phyloP scores from a whole-genome alignment of 2,797 vertebrate species.

The Paguma larvata region DNA sequence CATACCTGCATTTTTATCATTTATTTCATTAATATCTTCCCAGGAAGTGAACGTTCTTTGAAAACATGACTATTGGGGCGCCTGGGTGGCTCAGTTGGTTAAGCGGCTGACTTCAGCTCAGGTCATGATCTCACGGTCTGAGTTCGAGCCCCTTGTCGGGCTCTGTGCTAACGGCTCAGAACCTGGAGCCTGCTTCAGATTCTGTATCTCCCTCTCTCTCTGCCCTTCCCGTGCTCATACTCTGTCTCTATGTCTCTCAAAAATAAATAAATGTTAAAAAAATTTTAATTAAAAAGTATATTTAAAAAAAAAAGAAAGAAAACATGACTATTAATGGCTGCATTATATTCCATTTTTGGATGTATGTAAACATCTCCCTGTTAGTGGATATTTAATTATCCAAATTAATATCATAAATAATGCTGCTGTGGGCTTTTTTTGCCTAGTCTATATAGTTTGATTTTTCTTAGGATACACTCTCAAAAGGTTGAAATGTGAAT shows the following conservation, averaged over 20 bases:
- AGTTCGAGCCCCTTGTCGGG: too few relatives aligned
- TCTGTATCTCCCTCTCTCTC: too few relatives aligned
- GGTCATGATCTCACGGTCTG: too few relatives aligned
- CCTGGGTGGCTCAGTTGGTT: too few relatives aligned
- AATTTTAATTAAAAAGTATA: too few relatives aligned
- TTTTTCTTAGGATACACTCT: background rate
- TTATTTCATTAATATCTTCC: background rate
- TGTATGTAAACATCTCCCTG: background rate
- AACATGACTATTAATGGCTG: background rate
- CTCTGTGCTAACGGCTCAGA: too few relatives aligned
- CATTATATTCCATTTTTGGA: background rate
- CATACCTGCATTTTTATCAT: background rate
- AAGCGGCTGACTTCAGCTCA: too few relatives aligned
- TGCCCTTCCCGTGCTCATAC: too few relatives aligned
- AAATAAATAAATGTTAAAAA: too few relatives aligned
- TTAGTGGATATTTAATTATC: background rate
- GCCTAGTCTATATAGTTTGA: background rate
- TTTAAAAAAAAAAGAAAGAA: too few relatives aligned
- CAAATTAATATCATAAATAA: constrained; percentile 12
- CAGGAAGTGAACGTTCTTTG: background rate
- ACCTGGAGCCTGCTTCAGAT: too few relatives aligned
- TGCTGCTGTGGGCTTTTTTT: background rate
- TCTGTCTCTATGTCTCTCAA: too few relatives aligned
- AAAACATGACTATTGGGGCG: constrained; percentile 11
- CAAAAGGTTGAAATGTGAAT: background rate